Percentiles rank a stretch among this genome's conserved stretches.
Conservation (phyloP, 2,113 vertebrate genomes). For the Tiliqua scincoides region DNA sequence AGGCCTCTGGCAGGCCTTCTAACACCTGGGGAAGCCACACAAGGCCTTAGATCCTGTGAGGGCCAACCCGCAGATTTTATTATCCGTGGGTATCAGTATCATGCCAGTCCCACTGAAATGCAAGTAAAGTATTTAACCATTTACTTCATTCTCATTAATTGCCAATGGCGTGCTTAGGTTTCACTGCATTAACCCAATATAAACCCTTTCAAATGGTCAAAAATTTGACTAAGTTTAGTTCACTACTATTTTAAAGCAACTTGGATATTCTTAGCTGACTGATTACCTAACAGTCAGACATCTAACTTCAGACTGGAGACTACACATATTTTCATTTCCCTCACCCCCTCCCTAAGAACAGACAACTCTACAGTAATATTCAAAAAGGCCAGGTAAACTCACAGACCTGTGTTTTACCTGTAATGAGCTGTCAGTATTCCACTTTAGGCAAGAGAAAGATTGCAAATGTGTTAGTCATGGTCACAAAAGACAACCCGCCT, state of each 20-base stretch:
- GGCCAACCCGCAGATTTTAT: too few species aligned
- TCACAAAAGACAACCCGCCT: constrained; percentile 31
- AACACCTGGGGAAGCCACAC: too few species aligned
- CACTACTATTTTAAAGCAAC: background rate
- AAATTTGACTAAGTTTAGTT: constrained; percentile 6
- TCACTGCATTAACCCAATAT: background rate
- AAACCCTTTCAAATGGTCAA: background rate
- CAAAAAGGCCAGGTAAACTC: constrained; percentile 22
- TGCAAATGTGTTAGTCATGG: constrained; percentile 50
- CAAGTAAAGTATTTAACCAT: background rate
- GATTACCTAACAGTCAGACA: background rate
- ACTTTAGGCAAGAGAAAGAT: constrained; percentile 35
- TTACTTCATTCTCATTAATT: background rate
- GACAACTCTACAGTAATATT: constrained; percentile 18
- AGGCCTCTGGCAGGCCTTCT: too few species aligned
- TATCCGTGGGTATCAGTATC: too few species aligned
- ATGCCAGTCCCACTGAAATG: background rate
- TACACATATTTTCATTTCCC: constrained; percentile 9
- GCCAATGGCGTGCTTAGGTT: background rate
- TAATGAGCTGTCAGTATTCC: constrained; percentile 40
- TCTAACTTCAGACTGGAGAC: constrained; percentile 13
- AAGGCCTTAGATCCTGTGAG: too few species aligned
- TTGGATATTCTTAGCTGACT: background rate
- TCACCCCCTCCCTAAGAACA: background rate
- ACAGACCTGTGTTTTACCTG: constrained; percentile 32